Conservation (phyloP, 2,888 invertebrate genomes). For the Amiota communis region DNA sequence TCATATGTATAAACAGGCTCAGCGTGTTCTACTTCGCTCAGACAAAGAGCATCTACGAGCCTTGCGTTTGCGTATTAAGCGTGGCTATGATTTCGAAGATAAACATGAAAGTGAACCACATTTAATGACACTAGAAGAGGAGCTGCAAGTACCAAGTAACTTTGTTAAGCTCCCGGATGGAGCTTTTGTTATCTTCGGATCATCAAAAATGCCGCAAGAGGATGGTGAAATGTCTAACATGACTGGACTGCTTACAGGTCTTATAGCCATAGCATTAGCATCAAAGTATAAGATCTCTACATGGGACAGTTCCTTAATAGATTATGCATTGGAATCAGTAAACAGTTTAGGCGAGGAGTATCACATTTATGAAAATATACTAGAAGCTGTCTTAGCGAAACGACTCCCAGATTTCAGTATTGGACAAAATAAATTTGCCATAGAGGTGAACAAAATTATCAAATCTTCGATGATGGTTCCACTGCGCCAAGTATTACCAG, state of each 20-base stretch:
- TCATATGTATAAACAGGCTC: conserved; percentile 57
- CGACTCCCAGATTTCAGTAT: conserved; percentile 78
- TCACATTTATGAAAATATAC: conserved; percentile 63
- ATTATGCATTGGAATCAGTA: conserved; percentile 76
- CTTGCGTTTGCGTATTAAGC: conserved; percentile 59
- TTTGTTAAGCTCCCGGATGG: conserved; percentile 77
- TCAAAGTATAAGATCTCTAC: conserved; percentile 75
- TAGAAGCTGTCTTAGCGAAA: conserved; percentile 73
- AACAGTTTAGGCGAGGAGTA: conserved; percentile 64
- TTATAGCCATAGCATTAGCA: conserved; percentile 74
- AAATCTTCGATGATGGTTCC: conserved; percentile 70
- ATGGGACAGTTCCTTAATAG: conserved; percentile 78
- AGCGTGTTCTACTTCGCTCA: conserved; percentile 62
- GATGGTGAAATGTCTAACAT: conserved; percentile 59
- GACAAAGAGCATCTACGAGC: conserved; percentile 65
- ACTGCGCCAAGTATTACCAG: conserved; percentile 74
- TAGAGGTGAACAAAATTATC: conserved; percentile 74
- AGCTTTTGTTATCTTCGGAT: conserved; percentile 76
- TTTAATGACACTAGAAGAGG: conserved; percentile 73
- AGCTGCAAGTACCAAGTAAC: conserved; percentile 76
- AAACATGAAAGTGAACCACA: conserved; percentile 69
- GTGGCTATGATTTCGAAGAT: conserved; percentile 69
- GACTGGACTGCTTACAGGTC: conserved; percentile 57
- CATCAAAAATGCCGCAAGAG: conserved; percentile 71
- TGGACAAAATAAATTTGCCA: conserved; percentile 76